phyloP scores from a whole-genome alignment of 2,113 vertebrate species.

The Phalacrocorax carbo region DNA sequence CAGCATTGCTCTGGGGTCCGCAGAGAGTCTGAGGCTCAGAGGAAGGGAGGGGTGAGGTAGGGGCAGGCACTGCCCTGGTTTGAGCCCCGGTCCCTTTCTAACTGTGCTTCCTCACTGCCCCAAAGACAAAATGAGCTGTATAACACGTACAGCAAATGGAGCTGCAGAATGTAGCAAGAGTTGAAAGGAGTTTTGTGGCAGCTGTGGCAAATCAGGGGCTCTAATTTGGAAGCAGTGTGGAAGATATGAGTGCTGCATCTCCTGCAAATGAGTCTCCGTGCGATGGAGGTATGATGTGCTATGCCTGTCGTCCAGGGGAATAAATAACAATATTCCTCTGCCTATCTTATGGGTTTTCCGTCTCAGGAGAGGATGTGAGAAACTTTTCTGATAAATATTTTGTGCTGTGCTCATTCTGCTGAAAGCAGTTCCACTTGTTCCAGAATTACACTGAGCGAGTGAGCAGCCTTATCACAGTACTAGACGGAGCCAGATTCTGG shows the following conservation, averaged over 20 bases:
- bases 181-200: neutral
- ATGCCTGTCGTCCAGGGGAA: neutral
- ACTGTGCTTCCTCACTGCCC: neutral
- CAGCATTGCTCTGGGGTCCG: neutral
- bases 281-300: neutral
- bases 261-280: neutral
- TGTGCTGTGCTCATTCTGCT: neutral
- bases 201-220: neutral
- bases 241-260: neutral
- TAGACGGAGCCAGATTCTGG: neutral
- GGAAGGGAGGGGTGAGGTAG: neutral
- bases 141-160: neutral
- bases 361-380: neutral
- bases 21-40: neutral
- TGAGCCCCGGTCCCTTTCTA: neutral
- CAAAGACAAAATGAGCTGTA: neutral
- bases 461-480: neutral
- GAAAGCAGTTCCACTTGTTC: neutral
- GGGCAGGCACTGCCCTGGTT: neutral
- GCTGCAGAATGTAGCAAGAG: neutral
- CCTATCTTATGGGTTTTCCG: neutral
- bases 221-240: neutral
- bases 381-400: neutral
- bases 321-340: neutral
- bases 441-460: neutral